Base-by-base conservation (phyloP, 2,113 vertebrate genomes). In the Chionis minor region DNA sequence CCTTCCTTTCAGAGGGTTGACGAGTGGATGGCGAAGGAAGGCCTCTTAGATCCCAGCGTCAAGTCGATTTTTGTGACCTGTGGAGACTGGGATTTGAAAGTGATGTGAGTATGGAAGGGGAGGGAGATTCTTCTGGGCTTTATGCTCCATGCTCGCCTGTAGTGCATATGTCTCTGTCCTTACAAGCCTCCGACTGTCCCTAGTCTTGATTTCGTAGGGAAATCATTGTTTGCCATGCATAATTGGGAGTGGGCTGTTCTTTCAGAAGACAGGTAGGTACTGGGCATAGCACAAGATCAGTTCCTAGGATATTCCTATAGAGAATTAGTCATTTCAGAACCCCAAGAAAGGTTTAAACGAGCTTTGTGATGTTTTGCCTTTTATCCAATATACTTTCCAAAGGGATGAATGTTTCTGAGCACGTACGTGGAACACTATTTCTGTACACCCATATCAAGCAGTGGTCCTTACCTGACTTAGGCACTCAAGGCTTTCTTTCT, bases 11-110 rank as follows among this genome's bases (percentile, higher is more conserved):
- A 99, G 98, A 98, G 98, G 96, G 98, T 98, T 92, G 98, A 98
- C 96, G 98, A 98, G 90, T 99, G 98, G 98, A 99, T 99, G 98
- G 98, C 98, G 42, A 98, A 98, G 93, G 98, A 99, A 98, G 98
- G 98, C 93, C 98, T 99, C 95, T 97, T 99, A 98, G 98, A 98
- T 97, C 98, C 98, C 94, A 98, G 98, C 96, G 98, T 98, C 97
- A 98, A 98, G 97, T 99, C 98, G 81, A 98, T 98, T 97, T 99
- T 99, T 98, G 98, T 99, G 97, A 99, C 98, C 98, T 99, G 98
- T 94, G 98, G 98, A 97, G 98, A 99, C 97, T 99, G 98, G 98
- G 98, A 99, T 97, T 98, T 99, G 97, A 99, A 99, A 98, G 98
- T 98, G 97, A 99, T 99, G 98, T 99, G 97, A 99, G 98, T 98